phyloP scores from a whole-genome alignment of 2,797 vertebrate species.

The Lateolabrax maculatus region DNA sequence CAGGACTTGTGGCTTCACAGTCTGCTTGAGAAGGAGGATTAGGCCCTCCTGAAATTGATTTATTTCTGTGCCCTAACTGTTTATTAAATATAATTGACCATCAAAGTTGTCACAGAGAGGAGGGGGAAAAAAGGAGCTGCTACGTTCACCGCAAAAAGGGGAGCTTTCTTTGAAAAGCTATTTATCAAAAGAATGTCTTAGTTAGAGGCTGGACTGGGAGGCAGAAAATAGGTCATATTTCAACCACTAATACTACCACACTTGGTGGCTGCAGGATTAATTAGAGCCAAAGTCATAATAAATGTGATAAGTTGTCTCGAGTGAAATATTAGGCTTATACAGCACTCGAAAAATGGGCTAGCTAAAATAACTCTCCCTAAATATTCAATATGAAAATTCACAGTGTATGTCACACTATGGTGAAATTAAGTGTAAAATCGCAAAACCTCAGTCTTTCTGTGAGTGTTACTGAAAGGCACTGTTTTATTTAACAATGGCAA shows the following conservation, averaged over 20 bases:
- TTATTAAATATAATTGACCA: conserved; percentile 90
- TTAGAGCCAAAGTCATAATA: conserved; percentile 71
- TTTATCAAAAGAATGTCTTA: conserved; percentile 77
- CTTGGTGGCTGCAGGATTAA: conserved; percentile 73
- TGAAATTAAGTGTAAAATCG: conserved; percentile 1
- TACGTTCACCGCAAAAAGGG: conserved; percentile 73
- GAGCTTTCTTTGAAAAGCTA: conserved; percentile 74
- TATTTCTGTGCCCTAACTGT: conserved; percentile 85
- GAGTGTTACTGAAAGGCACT: background rate
- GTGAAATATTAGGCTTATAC: conserved; percentile 54
- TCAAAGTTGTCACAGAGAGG: conserved; percentile 85
- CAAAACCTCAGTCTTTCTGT: background rate
- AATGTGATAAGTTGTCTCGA: conserved; percentile 67
- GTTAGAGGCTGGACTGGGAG: conserved; percentile 71
- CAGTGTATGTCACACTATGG: conserved; percentile 4
- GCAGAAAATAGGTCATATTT: conserved; percentile 78
- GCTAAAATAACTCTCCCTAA: conserved; percentile 53
- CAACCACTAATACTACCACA: conserved; percentile 72
- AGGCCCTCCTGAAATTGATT: conserved; percentile 86
- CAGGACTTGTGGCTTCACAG: conserved; percentile 85
- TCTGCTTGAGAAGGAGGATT: conserved; percentile 84
- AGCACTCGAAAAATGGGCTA: conserved; percentile 29
- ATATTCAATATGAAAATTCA: conserved; percentile 32
- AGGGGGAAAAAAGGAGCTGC: conserved; percentile 63
- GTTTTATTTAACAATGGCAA: conserved; percentile 40